Evolutionary conservation across 2,888 invertebrate genomes (phyloP), one percentile per base, ranked within the genome.

Genomic region (Apocheima hispidaria): DNA sequence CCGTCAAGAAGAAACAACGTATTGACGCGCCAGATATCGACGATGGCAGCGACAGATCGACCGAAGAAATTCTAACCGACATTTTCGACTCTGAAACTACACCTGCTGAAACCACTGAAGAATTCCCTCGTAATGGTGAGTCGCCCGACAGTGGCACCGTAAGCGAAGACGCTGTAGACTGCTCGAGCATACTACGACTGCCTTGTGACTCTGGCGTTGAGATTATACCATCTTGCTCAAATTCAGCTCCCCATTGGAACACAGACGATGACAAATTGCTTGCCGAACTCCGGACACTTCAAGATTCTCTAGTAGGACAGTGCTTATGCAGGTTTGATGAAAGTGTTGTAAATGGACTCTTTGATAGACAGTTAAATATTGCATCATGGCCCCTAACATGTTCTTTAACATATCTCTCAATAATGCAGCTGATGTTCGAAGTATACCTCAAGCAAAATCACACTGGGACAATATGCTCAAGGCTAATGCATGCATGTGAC

Each of bases 381-480:
- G 88, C 87, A 36, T 79, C 90, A 14, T 92, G 92, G 93, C 90
- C 93, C 0, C 64, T 92, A 26, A 91, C 89, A 61, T 87, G 86
- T 74, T 87, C 96, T 4, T 83, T 98, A 40, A 95, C 97, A 74
- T 97, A 97, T 79, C 92, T 98, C 65, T 97, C 97, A 62, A 96
- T 96, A 69, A 93, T 97, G 75, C 97, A 98, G 78, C 90, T 97
- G 12, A 92, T 97, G 68, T 97, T 97, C 78, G 97, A 97, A 82
- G 94, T 97, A 50, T 97, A 97, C 79, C 92, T 97, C 53, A 97
- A 97, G 81, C 97, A 98, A 83, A 97, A 97, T 74, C 94, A 95
- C 51, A 95, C 96, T 66, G 97, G 97, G 12, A 94, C 95, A 33
- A 96, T 97, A 84, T 98, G 98, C 86, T 95, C 96, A 38, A 94